Base-by-base conservation (phyloP, 37 sponge, comb jelly and placozoan species). In the Cladorhizidae sp. region DNA sequence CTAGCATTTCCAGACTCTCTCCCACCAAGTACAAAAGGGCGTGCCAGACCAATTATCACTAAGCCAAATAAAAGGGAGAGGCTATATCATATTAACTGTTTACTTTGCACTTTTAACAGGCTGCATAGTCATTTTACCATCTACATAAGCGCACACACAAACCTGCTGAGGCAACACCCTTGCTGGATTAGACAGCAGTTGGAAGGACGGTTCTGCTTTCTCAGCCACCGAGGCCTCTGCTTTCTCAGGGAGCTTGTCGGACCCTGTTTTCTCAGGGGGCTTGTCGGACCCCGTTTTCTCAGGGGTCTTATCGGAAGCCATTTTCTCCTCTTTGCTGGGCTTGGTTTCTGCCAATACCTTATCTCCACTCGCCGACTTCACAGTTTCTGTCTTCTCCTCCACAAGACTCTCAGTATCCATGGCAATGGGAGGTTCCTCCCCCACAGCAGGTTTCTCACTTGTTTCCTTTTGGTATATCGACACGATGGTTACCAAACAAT, bases 131-230 rank as follows among this genome's bases (percentile, higher is more conserved):
- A n/a, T n/a, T n/a, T n/a, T n/a, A n/a, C n/a, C n/a, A n/a, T n/a
- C n/a, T n/a, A n/a, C n/a, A n/a, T n/a, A n/a, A n/a, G n/a, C n/a
- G n/a, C n/a, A n/a, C n/a, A n/a, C n/a, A n/a, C n/a, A n/a, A n/a
- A 96, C 92, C 86, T 97, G 97, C 31, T 76, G 76, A 29, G 95
- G 93, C 0, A 98, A 82, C 1, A 94, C 94, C 57, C 99, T 29
- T 29, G 99, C 95, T 75, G 99, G 99, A 51, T 98, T 98, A 18
- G 79, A 69, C n/a, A 98, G 77, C 65, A 90, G 86, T 54, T 94
- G 84, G 57, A 91, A 98, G 52, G 77, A 72, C 0, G 93, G 86
- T 42, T 93, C 95, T 35, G 9, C 49, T 45, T 45, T 45, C 5
- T 45, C 49, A 45, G 49, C 49, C 5, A 9, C 9, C 8, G 75